Base-by-base conservation (phyloP, 1,140 invertebrate genomes). In the Zaprionus tsacasi region DNA sequence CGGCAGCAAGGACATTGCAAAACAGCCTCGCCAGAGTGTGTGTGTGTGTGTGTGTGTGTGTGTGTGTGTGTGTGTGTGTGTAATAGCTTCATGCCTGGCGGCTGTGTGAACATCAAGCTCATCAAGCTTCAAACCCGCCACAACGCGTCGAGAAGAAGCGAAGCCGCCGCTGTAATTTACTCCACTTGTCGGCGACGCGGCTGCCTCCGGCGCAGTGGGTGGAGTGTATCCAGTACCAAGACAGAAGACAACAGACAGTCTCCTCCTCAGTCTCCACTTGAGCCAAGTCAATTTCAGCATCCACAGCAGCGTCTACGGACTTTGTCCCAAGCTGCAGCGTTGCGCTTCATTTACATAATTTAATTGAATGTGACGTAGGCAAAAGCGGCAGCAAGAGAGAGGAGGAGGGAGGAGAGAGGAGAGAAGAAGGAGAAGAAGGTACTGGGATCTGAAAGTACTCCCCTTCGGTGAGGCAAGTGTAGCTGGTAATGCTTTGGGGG, bases 61-160 rank as follows among this genome's bases (percentile, higher is more conserved):
- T 70, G 60, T 48, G 70, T 43, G 52, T 65, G 69, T 61, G 60
- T 70, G 63, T 66, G 55, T 63, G 65, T 66, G 70, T 78, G 82
- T 91, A 90, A 91, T 91, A 91, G 82, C 82, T 90, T 91, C 77
- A 82, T 91, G 77, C 79, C 90, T 91, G 73, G 78, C 81, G 90
- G 91, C 81, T 92, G 83, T 92, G 91, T 91, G 91, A 91, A 92
- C 91, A 92, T 92, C 78, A 85, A 81, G 79, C 79, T 81, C 85
- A 90, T 89, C 82, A 88, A 73, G 61, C 75, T 70, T 30, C 30
- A 64, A 58, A 15, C 69, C 38, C 74, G 55, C 69, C 71, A 70
- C 58, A 38, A 35, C 12, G 11, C 45, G 10, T 25, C 17, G 15
- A 50, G 45, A 25, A 50, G 45, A 50, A 50, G 45, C 25, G 17